Percentiles rank a stretch among this genome's conserved stretches.
phyloP scores from a whole-genome alignment of 2,888 invertebrate genomes.

The Agrochola macilenta region DNA sequence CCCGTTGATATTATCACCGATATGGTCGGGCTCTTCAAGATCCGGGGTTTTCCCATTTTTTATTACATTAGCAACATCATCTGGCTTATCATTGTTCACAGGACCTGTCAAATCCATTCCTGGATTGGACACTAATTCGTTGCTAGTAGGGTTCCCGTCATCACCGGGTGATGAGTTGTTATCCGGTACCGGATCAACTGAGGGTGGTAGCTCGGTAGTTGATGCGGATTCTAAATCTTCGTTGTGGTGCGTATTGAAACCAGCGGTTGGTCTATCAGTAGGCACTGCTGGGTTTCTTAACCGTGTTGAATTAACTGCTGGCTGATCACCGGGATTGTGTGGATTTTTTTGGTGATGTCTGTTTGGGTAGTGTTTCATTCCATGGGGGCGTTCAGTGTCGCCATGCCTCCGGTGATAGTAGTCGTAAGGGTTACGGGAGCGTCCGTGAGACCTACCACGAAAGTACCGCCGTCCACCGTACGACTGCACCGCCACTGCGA shows the following conservation, averaged over 20 bases:
- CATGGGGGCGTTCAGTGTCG: constrained; percentile 16
- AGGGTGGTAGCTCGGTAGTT: neutral
- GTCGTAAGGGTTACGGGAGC: constrained; percentile 18
- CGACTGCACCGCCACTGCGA: constrained; percentile 51
- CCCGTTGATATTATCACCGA: neutral
- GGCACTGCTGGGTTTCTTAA: neutral
- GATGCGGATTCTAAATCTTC: neutral
- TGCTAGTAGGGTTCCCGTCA: neutral
- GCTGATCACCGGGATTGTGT: neutral
- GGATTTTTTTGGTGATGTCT: constrained; percentile 26
- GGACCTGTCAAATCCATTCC: neutral
- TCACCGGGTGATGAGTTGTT: neutral
- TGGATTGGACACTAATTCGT: neutral
- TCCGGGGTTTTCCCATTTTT: neutral
- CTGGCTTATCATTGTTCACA: constrained; percentile 14
- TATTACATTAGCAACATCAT: constrained; percentile 20
- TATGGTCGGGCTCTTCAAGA: constrained; percentile 1
- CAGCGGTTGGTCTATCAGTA: neutral
- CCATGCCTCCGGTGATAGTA: constrained; percentile 21
- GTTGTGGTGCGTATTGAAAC: neutral
- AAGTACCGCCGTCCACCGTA: constrained; percentile 17
- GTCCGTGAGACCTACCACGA: constrained; percentile 45
- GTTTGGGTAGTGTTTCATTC: constrained; percentile 2
- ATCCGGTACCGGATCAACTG: neutral
- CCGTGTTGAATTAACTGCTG: neutral